These are phyloP conservation scores for Drosophila engyochracea DNA, from an alignment of 2,888 invertebrate genomes.

Conservation along the genomic window DNA sequence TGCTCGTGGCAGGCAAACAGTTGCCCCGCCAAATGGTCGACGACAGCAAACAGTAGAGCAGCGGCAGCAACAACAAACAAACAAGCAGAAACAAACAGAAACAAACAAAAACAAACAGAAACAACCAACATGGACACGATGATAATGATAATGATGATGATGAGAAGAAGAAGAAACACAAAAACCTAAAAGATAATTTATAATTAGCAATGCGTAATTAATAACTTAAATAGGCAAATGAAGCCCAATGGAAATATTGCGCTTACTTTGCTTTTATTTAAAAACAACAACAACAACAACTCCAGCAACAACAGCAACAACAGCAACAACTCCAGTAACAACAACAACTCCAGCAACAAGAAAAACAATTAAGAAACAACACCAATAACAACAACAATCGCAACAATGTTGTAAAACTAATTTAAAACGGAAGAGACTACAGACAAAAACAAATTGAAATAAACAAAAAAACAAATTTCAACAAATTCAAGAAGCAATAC, in stretches of 20 bases:
- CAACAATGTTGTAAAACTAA: conserved; percentile 43
- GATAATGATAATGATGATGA: conserved; percentile 8
- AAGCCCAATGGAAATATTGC: conserved; percentile 38
- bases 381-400: conserved; percentile 40
- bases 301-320: conserved; percentile 18
- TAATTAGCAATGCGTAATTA: conserved; percentile 72
- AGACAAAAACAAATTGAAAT: conserved; percentile 18
- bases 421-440: conserved; percentile 46
- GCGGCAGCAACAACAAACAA: conserved; percentile 15
- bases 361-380: conserved; percentile 16
- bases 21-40: conserved; percentile 9
- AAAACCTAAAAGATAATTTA: conserved; percentile 62
- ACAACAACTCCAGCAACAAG: conserved; percentile 14
- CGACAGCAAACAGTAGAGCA: conserved; percentile 10
- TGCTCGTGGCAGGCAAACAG: conserved; percentile 52
- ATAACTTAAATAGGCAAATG: conserved; percentile 48
- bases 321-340: conserved; percentile 5
- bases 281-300: conserved; percentile 25
- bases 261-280: conserved; percentile 39
- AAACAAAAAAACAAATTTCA: conserved; percentile 18
- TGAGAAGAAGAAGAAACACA: conserved; percentile 25
- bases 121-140: conserved; percentile 2
- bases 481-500: conserved; percentile 69
- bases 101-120: conserved; percentile 15
- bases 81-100: conserved; percentile 16